These are phyloP conservation scores for Parazoanthus darwini DNA, from an alignment of 92 coral and sea anemone genomes.

Conservation along the genomic window DNA sequence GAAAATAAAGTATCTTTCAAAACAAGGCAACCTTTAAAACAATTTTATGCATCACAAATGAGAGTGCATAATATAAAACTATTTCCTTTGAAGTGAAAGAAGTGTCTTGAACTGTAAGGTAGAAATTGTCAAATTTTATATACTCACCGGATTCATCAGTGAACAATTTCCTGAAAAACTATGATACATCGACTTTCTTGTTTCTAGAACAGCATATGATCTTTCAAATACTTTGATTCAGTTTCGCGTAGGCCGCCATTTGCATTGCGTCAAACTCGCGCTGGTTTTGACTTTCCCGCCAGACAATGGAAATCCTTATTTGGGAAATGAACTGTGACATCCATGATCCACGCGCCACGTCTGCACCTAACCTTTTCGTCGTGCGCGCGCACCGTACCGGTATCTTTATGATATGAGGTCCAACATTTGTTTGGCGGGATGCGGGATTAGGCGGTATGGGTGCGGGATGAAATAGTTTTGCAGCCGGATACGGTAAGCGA, in stretches of 20 bases:
- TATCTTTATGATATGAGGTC: too few relatives aligned
- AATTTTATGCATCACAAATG: neutral
- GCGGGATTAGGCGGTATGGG: too few relatives aligned
- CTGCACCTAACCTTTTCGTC: too few relatives aligned
- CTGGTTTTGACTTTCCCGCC: slow-evolving; percentile 14
- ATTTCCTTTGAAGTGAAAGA: neutral
- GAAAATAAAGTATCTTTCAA: too few relatives aligned
- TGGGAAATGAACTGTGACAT: neutral
- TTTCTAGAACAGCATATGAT: too few relatives aligned
- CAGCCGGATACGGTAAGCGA: too few relatives aligned
- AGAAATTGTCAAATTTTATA: neutral
- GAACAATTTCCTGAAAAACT: neutral
- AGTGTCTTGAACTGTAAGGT: neutral
- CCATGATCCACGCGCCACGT: too few relatives aligned
- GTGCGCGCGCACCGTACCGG: too few relatives aligned
- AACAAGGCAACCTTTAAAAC: neutral
- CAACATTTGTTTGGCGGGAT: too few relatives aligned
- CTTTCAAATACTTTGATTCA: neutral
- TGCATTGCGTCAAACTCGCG: neutral
- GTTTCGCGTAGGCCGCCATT: neutral
- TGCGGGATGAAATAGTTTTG: too few relatives aligned
- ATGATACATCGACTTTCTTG: neutral
- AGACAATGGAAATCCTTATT: slow-evolving; percentile 18
- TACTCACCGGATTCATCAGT: neutral
- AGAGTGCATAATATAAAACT: neutral